Evolutionary conservation across 2,888 invertebrate species (phyloP).

Genomic region (Notodonta ziczac): DNA sequence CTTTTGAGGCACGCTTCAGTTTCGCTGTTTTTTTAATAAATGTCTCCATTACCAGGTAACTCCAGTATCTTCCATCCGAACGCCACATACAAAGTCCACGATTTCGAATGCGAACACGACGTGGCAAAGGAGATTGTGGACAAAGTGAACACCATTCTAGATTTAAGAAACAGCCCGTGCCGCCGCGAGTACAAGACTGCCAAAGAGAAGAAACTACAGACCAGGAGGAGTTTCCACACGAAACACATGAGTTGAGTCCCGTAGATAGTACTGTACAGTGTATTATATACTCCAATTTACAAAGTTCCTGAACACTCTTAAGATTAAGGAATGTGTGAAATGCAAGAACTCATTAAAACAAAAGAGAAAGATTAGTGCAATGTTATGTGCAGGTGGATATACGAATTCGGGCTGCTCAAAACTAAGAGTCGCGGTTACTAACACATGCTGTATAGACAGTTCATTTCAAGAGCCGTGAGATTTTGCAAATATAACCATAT

Average conservation of each 20-base stretch:
- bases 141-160: constrained; percentile 94
- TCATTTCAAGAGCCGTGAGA: no score
- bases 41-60: constrained; percentile 44
- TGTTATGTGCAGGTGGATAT: no score
- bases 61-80: constrained; percentile 64
- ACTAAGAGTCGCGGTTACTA: no score
- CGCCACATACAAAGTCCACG: constrained; percentile 92
- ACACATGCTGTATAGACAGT: no score
- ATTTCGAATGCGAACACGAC: constrained; percentile 92
- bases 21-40: no score
- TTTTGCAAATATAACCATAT: no score
- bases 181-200: constrained; percentile 92
- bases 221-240: constrained; percentile 85
- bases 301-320: constrained; percentile 43
- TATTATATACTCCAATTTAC: constrained; percentile 29
- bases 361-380: no score
- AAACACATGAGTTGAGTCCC: constrained; percentile 67
- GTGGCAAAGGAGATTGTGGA: constrained; percentile 93
- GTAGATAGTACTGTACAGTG: constrained; percentile 38
- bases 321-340: background rate
- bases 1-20: no score
- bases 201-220: constrained; percentile 88
- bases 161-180: constrained; percentile 91
- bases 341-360: no score
- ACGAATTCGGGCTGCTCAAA: no score